Evolutionary conservation across 2,797 vertebrate species (phyloP).

Genomic region (Decapterus maruadsi): DNA sequence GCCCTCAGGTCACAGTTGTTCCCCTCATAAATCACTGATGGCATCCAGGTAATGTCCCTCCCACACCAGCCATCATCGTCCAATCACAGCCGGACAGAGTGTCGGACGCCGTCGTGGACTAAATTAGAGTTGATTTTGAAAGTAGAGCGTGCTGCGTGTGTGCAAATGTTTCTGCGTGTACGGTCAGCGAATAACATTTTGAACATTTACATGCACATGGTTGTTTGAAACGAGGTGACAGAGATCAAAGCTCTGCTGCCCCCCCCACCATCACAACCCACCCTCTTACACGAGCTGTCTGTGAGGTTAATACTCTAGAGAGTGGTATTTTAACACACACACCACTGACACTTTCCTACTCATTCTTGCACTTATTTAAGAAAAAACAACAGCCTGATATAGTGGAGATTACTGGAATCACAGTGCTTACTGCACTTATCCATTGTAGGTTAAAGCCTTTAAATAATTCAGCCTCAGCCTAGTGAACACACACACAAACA

Average conservation of each 20-base stretch:
- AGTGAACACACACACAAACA: slow-evolving; percentile 8
- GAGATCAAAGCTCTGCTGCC: slow-evolving; percentile 53
- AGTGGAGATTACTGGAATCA: slow-evolving; percentile 79
- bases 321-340: slow-evolving; percentile 43
- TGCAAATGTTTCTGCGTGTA: slow-evolving; percentile 9
- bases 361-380: slow-evolving; percentile 52
- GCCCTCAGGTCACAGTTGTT: slow-evolving; percentile 20
- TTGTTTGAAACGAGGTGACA: slow-evolving; percentile 40
- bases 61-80: slow-evolving; percentile 28
- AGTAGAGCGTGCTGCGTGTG: slow-evolving; percentile 18
- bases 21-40: slow-evolving; percentile 59
- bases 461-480: slow-evolving; percentile 81
- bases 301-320: slow-evolving; percentile 49
- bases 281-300: slow-evolving; percentile 33
- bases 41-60: slow-evolving; percentile 43
- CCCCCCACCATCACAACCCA: not conserved
- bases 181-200: slow-evolving; percentile 20
- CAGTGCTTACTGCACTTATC: slow-evolving; percentile 69
- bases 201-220: slow-evolving; percentile 35
- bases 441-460: slow-evolving; percentile 78
- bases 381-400: slow-evolving; percentile 58
- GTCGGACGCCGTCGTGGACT: not conserved
- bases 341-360: slow-evolving; percentile 40
- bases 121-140: slow-evolving; percentile 38
- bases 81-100: slow-evolving; percentile 35